Evolutionary conservation across 2,888 invertebrate genomes (phyloP).

Genomic region (Torymus aiolomorphi): DNA sequence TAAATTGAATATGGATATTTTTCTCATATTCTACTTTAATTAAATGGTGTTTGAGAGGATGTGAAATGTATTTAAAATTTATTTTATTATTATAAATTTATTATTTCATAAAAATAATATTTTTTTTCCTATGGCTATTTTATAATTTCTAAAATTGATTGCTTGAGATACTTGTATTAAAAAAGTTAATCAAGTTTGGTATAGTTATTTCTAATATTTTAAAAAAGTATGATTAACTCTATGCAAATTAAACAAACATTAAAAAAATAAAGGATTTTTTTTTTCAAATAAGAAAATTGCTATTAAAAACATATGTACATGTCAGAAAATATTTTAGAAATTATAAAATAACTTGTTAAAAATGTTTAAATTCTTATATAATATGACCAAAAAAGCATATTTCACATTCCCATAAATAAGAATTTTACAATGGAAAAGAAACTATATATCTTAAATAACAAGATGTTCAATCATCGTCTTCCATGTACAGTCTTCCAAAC

Average conservation of each 20-base stretch:
- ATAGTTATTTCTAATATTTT: neutral
- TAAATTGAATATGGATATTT: neutral
- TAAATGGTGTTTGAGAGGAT: conserved; percentile 29
- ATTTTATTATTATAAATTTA: conserved; percentile 7
- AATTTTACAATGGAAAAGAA: conserved; percentile 10
- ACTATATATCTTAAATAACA: conserved; percentile 35
- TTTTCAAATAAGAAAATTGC: neutral
- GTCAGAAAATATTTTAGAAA: neutral
- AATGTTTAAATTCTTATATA: conserved; percentile 8
- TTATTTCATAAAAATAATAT: neutral
- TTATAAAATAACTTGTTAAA: conserved; percentile 11
- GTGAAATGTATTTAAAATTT: conserved; percentile 33
- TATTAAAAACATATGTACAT: too few relatives aligned
- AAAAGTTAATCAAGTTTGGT: too few relatives aligned
- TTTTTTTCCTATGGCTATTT: conserved; percentile 17
- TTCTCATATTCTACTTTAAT: neutral
- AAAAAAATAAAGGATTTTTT: neutral
- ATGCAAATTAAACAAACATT: neutral
- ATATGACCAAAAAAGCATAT: conserved; percentile 10
- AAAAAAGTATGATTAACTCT: neutral
- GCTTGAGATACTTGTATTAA: too few relatives aligned
- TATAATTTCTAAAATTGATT: conserved; percentile 14
- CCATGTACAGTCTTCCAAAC: conserved; percentile 64
- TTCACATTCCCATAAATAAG: conserved; percentile 47
- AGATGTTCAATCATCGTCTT: conserved; percentile 60